Base-by-base conservation (phyloP, 2,113 vertebrate genomes). In the Poeciliopsis retropinna region DNA sequence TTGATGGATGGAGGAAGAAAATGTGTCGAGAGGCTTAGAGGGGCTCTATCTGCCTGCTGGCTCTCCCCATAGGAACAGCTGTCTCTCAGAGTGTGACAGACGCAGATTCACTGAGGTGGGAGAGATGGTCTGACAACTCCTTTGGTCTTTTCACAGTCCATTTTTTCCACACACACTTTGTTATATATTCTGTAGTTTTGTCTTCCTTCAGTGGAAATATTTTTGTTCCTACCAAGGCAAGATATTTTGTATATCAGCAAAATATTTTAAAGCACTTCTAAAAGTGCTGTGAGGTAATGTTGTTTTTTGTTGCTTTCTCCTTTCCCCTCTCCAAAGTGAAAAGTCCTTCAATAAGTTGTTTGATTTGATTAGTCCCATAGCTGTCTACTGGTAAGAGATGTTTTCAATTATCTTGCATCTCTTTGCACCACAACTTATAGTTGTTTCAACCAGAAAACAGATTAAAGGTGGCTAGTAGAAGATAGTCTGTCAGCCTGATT, bases 11-110 rank as follows among this genome's bases (percentile, higher is more conserved):
- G 81, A 81, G 70, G 71, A 78, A 82, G 72, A 72, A 76, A 84
- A 73, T 69, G 82, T 75, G 78, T 81, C 41, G 73, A 63, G 64
- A 72, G 75, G 81, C 67, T 47, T 78, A 68, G 77, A 75, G 82
- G 82, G 79, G 87, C 72, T 82, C 79, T 76, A 29, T 82, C 83
- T 79, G 84, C 89, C 89, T 82, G 90, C 90, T 92, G 92, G 85
- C 84, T 87, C 87, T 89, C 88, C 89, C 89, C 77, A 78, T 87
- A 88, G 91, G 86, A 89, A 85, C 92, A 93, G 89, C 92, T 93
- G 92, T 79, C 87, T 89, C 79, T 78, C 82, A 87, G 87, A 84
- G 73, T 78, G 83, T 70, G 91, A 77, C 92, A 92, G 91, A 93
- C 89, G 91, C 69, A 91, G 86, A 88, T 84, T 86, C 87, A 86